These are phyloP conservation scores for Amblyopsis rosae DNA, from an alignment of 2,113 vertebrate genomes.

Conservation along the genomic window DNA sequence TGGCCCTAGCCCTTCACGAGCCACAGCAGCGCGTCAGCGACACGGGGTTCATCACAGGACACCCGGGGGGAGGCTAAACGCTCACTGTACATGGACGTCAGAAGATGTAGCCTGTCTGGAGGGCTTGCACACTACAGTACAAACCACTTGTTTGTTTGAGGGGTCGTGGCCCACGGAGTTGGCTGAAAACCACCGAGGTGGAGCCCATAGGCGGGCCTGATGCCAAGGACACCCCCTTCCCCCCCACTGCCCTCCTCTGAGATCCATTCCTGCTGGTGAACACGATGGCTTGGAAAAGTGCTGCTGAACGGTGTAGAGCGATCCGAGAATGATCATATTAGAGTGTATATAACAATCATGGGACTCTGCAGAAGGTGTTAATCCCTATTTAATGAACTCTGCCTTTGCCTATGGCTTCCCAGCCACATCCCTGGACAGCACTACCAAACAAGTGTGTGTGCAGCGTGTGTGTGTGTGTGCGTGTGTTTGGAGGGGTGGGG, in stretches of 20 bases:
- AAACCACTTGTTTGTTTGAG: no score
- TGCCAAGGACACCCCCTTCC: no score
- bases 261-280: conserved; percentile 53
- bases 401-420: conserved; percentile 58
- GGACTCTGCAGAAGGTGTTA: conserved; percentile 64
- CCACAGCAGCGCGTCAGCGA: conserved; percentile 60
- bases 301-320: conserved; percentile 27
- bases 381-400: conserved; percentile 80
- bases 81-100: no score
- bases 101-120: no score
- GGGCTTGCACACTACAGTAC: no score
- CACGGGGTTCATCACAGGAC: conserved; percentile 51
- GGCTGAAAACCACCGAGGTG: conserved; percentile 40
- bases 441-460: conserved; percentile 35
- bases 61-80: conserved; percentile 5
- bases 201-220: conserved; percentile 2
- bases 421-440: conserved; percentile 59
- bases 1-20: conserved; percentile 59
- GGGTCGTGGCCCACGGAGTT: not conserved
- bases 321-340: conserved; percentile 45
- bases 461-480: conserved; percentile 8
- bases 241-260: conserved; percentile 18
- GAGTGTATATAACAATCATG: conserved; percentile 68
- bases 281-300: conserved; percentile 41
- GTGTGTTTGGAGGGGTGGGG: not conserved